These are phyloP conservation scores for Ecliptopera silaceata DNA, from an alignment of 2,888 invertebrate species.

Conservation along the genomic window DNA sequence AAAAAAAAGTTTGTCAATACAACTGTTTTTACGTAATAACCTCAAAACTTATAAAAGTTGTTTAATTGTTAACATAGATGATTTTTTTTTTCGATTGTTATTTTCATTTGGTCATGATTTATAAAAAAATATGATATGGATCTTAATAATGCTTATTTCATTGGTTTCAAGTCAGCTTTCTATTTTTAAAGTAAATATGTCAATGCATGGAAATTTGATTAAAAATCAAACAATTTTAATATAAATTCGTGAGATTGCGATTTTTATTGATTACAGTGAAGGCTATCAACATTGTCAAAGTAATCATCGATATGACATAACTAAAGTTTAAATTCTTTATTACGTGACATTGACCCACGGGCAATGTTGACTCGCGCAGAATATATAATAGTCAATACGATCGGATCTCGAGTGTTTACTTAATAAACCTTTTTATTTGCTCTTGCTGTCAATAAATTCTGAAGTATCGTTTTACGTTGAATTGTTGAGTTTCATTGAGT, in stretches of 20 bases:
- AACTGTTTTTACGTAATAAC: no score
- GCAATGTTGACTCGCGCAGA: background rate
- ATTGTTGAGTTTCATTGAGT: background rate
- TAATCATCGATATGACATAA: slow-evolving; percentile 10
- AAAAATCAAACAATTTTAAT: background rate
- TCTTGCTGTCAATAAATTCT: slow-evolving; percentile 1
- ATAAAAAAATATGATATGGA: no score
- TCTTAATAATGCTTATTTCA: no score
- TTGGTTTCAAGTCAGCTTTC: no score
- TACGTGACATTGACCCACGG: slow-evolving; percentile 29
- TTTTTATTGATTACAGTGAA: slow-evolving; percentile 41
- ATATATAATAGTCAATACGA: background rate
- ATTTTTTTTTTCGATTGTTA: no score
- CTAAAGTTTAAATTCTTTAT: slow-evolving; percentile 22
- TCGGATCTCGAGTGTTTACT: slow-evolving; percentile 5
- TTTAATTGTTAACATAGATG: no score
- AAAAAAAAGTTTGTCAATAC: no score
- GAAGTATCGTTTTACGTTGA: slow-evolving; percentile 4
- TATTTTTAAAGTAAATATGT: no score
- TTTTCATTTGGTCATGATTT: no score
- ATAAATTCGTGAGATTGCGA: slow-evolving; percentile 40
- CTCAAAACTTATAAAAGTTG: no score
- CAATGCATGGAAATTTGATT: no score
- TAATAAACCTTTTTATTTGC: slow-evolving; percentile 11
- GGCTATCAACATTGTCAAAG: slow-evolving; percentile 19